Percentiles rank a stretch among this genome's conserved stretches.
Conservation (phyloP, 1,140 invertebrate species). For the Drosophila novamexicana region DNA sequence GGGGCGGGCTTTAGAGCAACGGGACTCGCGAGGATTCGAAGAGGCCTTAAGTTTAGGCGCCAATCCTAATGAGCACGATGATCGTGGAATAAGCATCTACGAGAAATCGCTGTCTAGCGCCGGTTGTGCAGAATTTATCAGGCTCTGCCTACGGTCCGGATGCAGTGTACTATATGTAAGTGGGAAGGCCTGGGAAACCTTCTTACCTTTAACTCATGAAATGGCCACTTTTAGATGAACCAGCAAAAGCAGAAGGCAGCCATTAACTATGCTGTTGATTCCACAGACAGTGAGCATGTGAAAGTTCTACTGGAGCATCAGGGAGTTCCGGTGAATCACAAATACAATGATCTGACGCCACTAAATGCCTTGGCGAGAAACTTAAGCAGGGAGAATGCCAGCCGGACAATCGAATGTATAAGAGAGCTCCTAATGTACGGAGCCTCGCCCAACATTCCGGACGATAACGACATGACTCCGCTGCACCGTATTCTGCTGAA, state of each 20-base stretch:
- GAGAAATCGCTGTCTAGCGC: constrained; percentile 49
- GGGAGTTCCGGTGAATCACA: constrained; percentile 85
- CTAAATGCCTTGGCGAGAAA: constrained; percentile 87
- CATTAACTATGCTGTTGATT: constrained; percentile 88
- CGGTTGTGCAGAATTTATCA: constrained; percentile 86
- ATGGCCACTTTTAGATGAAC: constrained; percentile 9
- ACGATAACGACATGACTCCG: constrained; percentile 86
- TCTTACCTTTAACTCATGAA: not conserved
- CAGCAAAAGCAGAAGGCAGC: constrained; percentile 69
- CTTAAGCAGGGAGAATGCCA: constrained; percentile 85
- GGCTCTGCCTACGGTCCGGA: constrained; percentile 87
- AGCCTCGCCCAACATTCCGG: constrained; percentile 87
- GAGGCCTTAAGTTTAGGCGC: constrained; percentile 38
- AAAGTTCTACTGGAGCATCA: constrained; percentile 85
- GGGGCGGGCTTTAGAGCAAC: constrained; percentile 18
- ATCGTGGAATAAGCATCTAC: constrained; percentile 35
- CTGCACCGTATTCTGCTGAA: constrained; percentile 87
- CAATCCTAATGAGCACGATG: constrained; percentile 36
- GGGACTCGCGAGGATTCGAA: constrained; percentile 37
- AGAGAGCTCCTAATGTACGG: constrained; percentile 86
- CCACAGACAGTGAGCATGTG: constrained; percentile 85
- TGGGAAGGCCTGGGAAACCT: not conserved
- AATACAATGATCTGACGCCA: constrained; percentile 86
- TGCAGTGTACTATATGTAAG: constrained; percentile 85
- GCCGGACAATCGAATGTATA: constrained; percentile 78